Evolutionary conservation across 2,113 vertebrate genomes (phyloP).

Genomic region (Proteles cristata): DNA sequence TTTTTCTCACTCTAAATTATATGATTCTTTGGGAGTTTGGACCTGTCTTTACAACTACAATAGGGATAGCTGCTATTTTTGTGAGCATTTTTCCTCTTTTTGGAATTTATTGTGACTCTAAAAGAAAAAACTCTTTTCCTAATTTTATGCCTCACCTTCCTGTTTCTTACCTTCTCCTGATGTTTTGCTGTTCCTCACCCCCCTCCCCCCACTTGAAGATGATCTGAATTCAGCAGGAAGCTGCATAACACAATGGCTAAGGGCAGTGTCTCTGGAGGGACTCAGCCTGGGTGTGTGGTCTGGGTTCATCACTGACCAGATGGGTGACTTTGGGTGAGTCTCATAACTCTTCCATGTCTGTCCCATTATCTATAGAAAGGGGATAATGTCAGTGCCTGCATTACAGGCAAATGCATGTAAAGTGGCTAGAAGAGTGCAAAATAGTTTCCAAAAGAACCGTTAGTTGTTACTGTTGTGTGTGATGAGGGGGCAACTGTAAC

Average conservation of each 20-base stretch:
- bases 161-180: not conserved
- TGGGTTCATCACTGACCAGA: not conserved
- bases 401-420: not conserved
- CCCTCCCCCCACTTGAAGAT: not conserved
- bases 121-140: not conserved
- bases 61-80: not conserved
- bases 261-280: not conserved
- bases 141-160: not conserved
- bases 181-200: not conserved
- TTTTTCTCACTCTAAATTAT: conserved; percentile 32
- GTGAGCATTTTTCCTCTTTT: not conserved
- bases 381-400: not conserved
- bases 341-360: not conserved
- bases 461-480: not conserved
- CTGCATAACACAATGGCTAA: not conserved
- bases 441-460: not conserved
- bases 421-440: not conserved
- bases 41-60: not conserved
- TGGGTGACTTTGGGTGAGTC: not conserved
- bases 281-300: not conserved
- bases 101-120: not conserved
- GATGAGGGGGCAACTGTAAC: not conserved
- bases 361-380: not conserved
- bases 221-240: not conserved
- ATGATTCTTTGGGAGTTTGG: not conserved